A percentile compares a stretch with the other conserved stretches of the same genome.
These are phyloP conservation scores for Mormyrops attenuatus DNA, from an alignment of 2,797 vertebrate species.

Conservation along the genomic window DNA sequence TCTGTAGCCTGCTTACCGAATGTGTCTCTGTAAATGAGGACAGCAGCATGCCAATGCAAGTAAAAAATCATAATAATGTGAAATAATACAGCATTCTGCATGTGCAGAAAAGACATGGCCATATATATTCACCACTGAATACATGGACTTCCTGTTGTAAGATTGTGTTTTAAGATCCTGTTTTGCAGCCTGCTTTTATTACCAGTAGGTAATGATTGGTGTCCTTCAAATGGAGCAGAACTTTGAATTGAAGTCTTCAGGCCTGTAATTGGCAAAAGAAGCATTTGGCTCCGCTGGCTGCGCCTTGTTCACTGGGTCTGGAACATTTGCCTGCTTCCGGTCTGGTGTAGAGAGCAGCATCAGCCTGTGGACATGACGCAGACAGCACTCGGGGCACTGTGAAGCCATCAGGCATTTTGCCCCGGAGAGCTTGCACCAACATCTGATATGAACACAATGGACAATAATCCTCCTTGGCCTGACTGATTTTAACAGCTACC, in stretches of 20 bases:
- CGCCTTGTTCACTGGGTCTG: neutral
- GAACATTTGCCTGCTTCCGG: too few relatives aligned
- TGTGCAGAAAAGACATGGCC: neutral
- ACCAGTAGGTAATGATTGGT: neutral
- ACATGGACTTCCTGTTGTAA: neutral
- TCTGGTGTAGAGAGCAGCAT: neutral
- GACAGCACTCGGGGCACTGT: neutral
- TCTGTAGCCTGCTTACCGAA: neutral
- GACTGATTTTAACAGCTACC: neutral
- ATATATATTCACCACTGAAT: neutral
- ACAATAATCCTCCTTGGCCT: neutral
- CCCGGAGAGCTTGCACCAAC: neutral
- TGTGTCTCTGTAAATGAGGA: neutral
- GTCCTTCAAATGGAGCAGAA: neutral
- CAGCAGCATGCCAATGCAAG: neutral
- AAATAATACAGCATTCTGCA: neutral
- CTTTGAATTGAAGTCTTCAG: neutral
- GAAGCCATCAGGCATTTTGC: neutral
- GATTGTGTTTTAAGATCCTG: neutral
- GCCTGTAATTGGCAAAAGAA: neutral
- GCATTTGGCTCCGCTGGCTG: neutral
- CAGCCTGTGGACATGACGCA: neutral
- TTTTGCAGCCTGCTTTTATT: neutral
- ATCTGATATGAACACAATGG: conserved; percentile 8
- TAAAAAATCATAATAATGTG: neutral